Evolutionary conservation across 2,113 vertebrate genomes (phyloP).

Genomic region (Carassius gibelio): DNA sequence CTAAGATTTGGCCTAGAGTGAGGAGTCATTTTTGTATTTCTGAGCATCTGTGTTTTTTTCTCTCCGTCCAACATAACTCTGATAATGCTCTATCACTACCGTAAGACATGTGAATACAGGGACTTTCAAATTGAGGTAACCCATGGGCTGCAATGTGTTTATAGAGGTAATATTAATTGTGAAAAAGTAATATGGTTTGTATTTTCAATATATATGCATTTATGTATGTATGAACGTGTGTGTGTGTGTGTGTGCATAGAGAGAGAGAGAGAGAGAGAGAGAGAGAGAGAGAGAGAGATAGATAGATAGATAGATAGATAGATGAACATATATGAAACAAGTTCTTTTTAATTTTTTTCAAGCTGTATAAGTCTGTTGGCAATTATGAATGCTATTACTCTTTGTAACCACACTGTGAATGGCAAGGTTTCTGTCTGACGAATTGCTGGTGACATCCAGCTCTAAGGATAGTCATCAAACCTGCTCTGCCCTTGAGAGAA

Average conservation of each 20-base stretch:
- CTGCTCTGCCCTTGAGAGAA: slow-evolving; percentile 8
- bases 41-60: not conserved
- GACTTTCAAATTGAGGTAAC: not conserved
- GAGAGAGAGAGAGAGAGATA: no score
- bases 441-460: not conserved
- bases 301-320: no score
- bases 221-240: no score
- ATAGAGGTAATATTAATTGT: not conserved
- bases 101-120: not conserved
- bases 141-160: not conserved
- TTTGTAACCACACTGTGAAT: not conserved
- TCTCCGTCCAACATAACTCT: not conserved
- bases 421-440: not conserved
- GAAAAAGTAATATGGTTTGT: not conserved
- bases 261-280: no score
- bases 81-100: not conserved
- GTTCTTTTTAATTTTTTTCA: no score
- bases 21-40: not conserved
- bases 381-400: not conserved
- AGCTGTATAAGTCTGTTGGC: no score
- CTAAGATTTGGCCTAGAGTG: not conserved
- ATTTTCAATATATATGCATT: not conserved
- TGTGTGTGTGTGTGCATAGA: no score
- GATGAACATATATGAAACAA: no score
- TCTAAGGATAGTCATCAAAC: slow-evolving; percentile 11